Evolutionary conservation across 2,888 invertebrate species (phyloP), one percentile per base, ranked within the genome.

Genomic region (Eupithecia inturbata): DNA sequence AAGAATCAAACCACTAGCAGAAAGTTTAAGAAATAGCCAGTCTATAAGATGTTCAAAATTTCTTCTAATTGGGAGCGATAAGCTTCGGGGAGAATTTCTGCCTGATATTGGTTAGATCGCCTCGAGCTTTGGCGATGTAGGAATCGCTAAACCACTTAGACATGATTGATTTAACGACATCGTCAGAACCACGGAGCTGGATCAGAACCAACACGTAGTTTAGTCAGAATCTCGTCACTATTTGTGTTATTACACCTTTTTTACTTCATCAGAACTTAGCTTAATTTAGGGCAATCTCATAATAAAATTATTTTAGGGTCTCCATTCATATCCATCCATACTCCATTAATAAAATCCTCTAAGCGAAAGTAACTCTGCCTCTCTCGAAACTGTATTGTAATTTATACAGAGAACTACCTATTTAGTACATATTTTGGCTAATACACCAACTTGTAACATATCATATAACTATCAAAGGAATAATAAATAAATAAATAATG

Each of bases 141-240:
- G 12, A 53, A 7, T 26, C 12, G 53, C 53, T 22, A 53, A 53
- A 26, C 10, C 53, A 53, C 53, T 53, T 53, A 53, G 53, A 53
- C 53, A n/a, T 3, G 53, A 22, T 53, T 53, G 53, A 53, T 53
- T 53, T 53, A 53, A 53, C 53, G 53, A 53, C 22, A 53, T 53
- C 10, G 53, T 53, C 53, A 53, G 53, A 22, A 53, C 22, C 22
- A 22, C 53, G 22, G 12, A 53, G 3, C 49, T 49, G n/a, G 22
- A 4, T 53, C n/a, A 22, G 12, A 22, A 53, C 22, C 53, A 9
- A 53, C n/a, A 9, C 22, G 22, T 53, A 53, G 53, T n/a, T 22
- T 22, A 22, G 22, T 53, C 22, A 53, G 53, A 53, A 53, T n/a
- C n/a, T n/a, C n/a, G n/a, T n/a, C n/a, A n/a, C n/a, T n/a, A n/a